Evolutionary conservation across 2,113 vertebrate genomes (phyloP), one percentile per base, ranked within the genome.

Genomic region (Anser cygnoides): DNA sequence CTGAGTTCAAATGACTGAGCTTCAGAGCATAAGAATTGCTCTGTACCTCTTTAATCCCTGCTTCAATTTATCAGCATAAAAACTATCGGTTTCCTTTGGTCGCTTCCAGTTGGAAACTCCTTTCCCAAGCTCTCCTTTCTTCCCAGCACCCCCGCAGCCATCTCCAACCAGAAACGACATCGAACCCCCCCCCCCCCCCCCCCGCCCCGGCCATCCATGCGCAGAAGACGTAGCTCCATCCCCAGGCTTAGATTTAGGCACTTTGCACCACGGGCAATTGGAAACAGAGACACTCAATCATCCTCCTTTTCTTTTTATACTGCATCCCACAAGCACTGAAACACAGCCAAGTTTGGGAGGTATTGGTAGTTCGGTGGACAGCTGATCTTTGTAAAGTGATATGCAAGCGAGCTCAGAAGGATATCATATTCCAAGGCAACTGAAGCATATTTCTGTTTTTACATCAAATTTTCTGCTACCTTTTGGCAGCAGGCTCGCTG

Each of bases 81-180:
- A 85, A 35, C 49, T 25, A 65, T 29, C 59, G 43, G n/a, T 58
- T 95, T 88, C 67, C 14, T 80, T 94, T 70, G 72, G 71, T 49
- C 88, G 20, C 43, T 81, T 58, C 74, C 79, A 41, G 33, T 6
- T 71, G 81, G 68, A 87, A 93, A 86, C 29, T 80, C 74, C 46
- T 92, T 85, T 91, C 37, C 74, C 62, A 80, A 89, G 75, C 61
- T 84, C 29, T 23, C 43, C 58, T 89, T 92, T 75, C 84, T 83
- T 88, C 84, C 87, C 94, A 92, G 66, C 76, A 92, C 28, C 86
- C 95, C 91, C 94, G 74, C 89, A 82, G 77, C 87, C 82, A 17
- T 39, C 89, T 83, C 90, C 89, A 92, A 17, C 20, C 46, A 97
- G 84, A 95, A 92, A 79, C 6, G 49, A 84, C 74, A 85, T 39